Percentiles rank a stretch among this genome's conserved stretches.
Evolutionary conservation across 2,888 invertebrate genomes (phyloP).

Genomic region (Napeogenes inachia): DNA sequence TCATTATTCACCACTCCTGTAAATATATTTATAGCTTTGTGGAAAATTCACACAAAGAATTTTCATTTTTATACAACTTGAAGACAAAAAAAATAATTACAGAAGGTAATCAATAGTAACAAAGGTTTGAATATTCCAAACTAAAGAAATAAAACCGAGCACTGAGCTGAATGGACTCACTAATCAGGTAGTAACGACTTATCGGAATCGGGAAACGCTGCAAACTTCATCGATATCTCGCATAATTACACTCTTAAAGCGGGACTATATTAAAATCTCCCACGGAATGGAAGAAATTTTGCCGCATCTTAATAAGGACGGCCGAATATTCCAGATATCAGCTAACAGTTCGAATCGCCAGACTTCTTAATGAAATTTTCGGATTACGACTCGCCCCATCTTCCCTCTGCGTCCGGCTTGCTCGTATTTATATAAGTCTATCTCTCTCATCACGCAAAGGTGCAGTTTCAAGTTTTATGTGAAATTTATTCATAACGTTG

Average conservation of each 20-base stretch:
- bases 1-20: conserved; percentile 9
- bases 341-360: conserved; percentile 66
- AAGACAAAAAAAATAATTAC: conserved; percentile 10
- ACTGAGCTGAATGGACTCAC: conserved; percentile 31
- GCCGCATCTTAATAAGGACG: conserved; percentile 61
- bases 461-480: conserved; percentile 75
- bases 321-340: conserved; percentile 73
- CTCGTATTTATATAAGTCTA: conserved; percentile 35
- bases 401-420: conserved; percentile 43
- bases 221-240: conserved; percentile 42
- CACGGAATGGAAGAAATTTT: conserved; percentile 60
- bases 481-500: conserved; percentile 79
- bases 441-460: conserved; percentile 67
- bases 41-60: too few species aligned
- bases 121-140: conserved; percentile 2
- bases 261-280: conserved; percentile 62
- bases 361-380: conserved; percentile 77
- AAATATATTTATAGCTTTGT: background rate
- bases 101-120: conserved; percentile 14
- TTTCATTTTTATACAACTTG: background rate
- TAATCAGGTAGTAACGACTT: conserved; percentile 44
- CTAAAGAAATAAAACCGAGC: conserved; percentile 25
- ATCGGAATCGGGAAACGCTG: conserved; percentile 37
- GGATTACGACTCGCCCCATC: conserved; percentile 64
- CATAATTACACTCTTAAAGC: conserved; percentile 52